Evolutionary conservation across 2,888 invertebrate genomes (phyloP).

Genomic region (Metellina segmentata): DNA sequence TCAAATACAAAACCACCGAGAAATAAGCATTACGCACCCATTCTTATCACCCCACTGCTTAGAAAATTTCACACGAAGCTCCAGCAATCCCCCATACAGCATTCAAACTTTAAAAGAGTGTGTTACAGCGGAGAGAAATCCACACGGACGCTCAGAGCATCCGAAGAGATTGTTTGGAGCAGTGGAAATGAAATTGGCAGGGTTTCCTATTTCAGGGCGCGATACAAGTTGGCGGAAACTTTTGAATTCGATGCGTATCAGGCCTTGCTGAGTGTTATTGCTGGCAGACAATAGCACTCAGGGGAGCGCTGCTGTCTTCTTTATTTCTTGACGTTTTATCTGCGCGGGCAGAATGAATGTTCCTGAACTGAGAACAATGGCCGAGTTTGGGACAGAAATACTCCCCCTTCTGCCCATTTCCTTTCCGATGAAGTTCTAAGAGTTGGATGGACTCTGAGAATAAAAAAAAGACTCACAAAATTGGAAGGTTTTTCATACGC

Average conservation of each 20-base stretch:
- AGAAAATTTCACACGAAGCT: neutral
- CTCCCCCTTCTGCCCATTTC: conserved; percentile 26
- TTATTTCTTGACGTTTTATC: conserved; percentile 53
- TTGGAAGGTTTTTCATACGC: neutral
- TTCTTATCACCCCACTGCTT: neutral
- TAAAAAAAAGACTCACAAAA: neutral
- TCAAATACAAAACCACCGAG: too few relatives aligned
- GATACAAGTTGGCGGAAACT: neutral
- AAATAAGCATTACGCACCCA: too few relatives aligned
- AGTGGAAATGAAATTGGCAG: conserved; percentile 34
- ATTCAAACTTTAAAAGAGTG: neutral
- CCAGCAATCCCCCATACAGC: neutral
- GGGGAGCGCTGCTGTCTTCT: conserved; percentile 28
- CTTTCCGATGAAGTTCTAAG: conserved; percentile 21
- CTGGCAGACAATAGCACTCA: conserved; percentile 38
- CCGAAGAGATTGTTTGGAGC: conserved; percentile 11
- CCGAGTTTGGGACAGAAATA: conserved; percentile 2
- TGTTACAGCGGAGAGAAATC: neutral
- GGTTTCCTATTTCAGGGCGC: neutral
- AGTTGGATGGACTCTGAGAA: neutral
- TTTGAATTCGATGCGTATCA: conserved; percentile 50
- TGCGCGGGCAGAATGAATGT: conserved; percentile 31
- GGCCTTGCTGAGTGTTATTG: conserved; percentile 18
- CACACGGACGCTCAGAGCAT: neutral
- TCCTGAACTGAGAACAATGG: conserved; percentile 20